These are phyloP conservation scores for Deilephila porcellus DNA, from an alignment of 2,888 invertebrate species.

Conservation along the genomic window DNA sequence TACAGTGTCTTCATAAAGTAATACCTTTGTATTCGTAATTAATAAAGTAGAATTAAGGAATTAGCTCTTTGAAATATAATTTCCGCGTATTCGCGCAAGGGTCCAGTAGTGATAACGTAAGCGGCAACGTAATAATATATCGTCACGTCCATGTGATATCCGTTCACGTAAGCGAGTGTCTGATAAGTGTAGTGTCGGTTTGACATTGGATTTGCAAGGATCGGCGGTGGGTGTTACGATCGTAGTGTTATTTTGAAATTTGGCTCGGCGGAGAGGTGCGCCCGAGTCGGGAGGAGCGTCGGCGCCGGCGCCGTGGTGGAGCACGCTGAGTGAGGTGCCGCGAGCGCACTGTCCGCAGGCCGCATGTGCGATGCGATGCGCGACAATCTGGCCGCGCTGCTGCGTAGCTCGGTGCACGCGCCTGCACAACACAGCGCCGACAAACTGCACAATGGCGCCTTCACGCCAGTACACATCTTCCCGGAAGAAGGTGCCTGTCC, in stretches of 20 bases:
- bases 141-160: constrained; percentile 36
- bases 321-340: constrained; percentile 29
- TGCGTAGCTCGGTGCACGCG: constrained; percentile 69
- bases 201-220: constrained; percentile 50
- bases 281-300: constrained; percentile 51
- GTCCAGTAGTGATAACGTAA: constrained; percentile 47
- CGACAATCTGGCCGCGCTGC: constrained; percentile 73
- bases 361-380: constrained; percentile 81
- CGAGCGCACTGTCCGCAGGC: constrained; percentile 38
- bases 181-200: constrained; percentile 43
- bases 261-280: constrained; percentile 43
- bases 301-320: constrained; percentile 61
- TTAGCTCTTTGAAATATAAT: constrained; percentile 33
- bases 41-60: not conserved
- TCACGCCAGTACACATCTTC: constrained; percentile 69
- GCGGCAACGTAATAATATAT: constrained; percentile 43
- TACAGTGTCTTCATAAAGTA: not conserved
- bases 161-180: constrained; percentile 18
- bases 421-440: constrained; percentile 62
- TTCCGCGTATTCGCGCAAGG: constrained; percentile 43
- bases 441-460: constrained; percentile 69
- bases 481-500: constrained; percentile 61
- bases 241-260: constrained; percentile 54
- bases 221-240: constrained; percentile 48
- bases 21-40: not conserved